phyloP scores from a whole-genome alignment of 1,140 invertebrate species.

The Aphis craccivora region DNA sequence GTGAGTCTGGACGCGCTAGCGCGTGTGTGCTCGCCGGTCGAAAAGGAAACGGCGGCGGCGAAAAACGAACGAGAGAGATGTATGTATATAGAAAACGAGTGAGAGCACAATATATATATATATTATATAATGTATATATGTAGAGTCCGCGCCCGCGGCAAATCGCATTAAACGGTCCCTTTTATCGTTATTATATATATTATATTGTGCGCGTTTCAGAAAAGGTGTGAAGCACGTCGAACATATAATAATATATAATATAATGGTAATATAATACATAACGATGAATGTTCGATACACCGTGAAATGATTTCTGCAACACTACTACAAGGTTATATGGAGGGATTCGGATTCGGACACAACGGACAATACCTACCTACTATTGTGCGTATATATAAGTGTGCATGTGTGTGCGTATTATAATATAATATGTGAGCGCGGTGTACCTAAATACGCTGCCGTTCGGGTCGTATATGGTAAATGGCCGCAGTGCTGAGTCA shows the following conservation, averaged over 20 bases:
- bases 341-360: conserved; percentile 23
- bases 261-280: not conserved
- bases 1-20: not conserved
- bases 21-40: not conserved
- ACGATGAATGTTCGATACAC: conserved; percentile 23
- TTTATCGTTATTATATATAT: conserved; percentile 15
- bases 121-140: not conserved
- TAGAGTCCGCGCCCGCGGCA: not conserved
- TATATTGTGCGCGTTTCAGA: not conserved
- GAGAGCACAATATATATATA: not conserved
- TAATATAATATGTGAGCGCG: not conserved
- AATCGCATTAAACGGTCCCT: conserved; percentile 49
- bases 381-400: not conserved
- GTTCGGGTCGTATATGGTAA: not conserved
- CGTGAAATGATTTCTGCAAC: conserved; percentile 46
- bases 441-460: not conserved
- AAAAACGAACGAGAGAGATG: not conserved
- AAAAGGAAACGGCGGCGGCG: not conserved
- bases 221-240: conserved; percentile 32
- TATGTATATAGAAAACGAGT: not conserved
- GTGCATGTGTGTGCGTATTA: not conserved
- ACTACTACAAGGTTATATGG: not conserved
- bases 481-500: not conserved
- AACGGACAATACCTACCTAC: not conserved
- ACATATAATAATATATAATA: not conserved